These are phyloP conservation scores for Scolopax mira DNA, from an alignment of 2,113 vertebrate genomes.

Conservation along the genomic window DNA sequence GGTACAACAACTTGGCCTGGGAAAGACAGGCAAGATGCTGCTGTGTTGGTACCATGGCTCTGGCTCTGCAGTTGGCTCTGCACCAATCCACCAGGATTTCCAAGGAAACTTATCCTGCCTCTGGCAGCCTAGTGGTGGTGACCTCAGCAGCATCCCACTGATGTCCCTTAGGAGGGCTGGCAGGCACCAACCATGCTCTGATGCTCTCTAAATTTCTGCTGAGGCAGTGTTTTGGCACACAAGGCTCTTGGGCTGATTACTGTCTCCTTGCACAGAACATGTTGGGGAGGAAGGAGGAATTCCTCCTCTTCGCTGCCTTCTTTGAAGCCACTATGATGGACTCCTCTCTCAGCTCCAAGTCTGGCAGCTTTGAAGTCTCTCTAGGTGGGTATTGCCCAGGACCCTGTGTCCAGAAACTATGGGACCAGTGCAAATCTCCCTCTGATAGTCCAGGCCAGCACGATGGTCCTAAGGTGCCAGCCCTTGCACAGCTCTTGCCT, in stretches of 20 bases:
- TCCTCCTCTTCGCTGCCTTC: constrained; percentile 87
- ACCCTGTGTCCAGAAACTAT: background rate
- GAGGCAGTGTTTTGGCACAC: background rate
- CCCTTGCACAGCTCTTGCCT: background rate
- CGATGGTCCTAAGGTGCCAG: background rate
- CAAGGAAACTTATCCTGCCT: background rate
- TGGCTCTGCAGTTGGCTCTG: too few relatives aligned
- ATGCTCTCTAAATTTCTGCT: background rate
- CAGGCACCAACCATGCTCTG: background rate
- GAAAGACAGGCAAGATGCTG: background rate
- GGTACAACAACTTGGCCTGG: too few relatives aligned
- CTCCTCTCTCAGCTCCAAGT: constrained; percentile 75
- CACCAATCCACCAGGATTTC: background rate
- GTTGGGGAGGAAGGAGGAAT: constrained; percentile 84
- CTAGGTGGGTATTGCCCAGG: constrained; percentile 77
- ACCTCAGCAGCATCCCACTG: background rate
- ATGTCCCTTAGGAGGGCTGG: background rate
- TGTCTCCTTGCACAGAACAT: constrained; percentile 73
- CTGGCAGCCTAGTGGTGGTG: background rate
- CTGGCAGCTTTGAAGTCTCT: constrained; percentile 87
- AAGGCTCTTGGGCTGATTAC: background rate
- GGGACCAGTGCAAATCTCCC: background rate
- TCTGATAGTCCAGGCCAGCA: background rate
- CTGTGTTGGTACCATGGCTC: background rate
- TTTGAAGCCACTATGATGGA: constrained; percentile 95